These are phyloP conservation scores for Diachasma alloeum DNA, from an alignment of 1,140 invertebrate species.

Conservation along the genomic window DNA sequence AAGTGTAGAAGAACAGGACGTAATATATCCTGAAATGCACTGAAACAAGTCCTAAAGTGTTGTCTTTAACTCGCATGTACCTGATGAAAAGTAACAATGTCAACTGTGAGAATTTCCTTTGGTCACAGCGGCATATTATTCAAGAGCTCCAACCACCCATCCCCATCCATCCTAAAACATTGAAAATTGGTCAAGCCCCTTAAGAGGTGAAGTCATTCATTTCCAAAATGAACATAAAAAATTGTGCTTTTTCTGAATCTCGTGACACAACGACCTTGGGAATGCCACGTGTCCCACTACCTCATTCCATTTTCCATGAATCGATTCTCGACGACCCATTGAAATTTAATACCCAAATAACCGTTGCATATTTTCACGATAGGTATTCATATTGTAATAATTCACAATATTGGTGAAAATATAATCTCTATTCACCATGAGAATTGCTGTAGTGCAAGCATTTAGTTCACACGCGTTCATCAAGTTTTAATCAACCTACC, in stretches of 20 bases:
- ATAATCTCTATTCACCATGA: neutral
- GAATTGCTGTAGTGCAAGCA: neutral
- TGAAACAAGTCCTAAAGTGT: neutral
- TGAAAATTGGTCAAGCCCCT: neutral
- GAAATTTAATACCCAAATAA: slow-evolving; percentile 16
- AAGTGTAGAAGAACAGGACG: slow-evolving; percentile 4
- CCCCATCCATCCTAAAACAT: neutral
- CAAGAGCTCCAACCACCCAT: neutral
- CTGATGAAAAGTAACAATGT: slow-evolving; percentile 2
- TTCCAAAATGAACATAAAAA: neutral
- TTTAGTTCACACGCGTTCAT: neutral
- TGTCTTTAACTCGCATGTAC: neutral
- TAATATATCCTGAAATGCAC: neutral
- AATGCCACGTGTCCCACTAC: neutral
- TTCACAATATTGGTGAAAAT: neutral
- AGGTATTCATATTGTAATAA: neutral
- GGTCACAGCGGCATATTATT: slow-evolving; percentile 15
- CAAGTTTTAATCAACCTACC: too few relatives aligned
- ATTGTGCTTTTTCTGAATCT: neutral
- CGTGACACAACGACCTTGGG: slow-evolving; percentile 4
- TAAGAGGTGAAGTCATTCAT: neutral
- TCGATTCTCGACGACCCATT: slow-evolving; percentile 8
- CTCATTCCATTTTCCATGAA: neutral
- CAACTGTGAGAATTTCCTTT: slow-evolving; percentile 16
- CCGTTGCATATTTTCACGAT: neutral